Percentiles rank a stretch among this genome's conserved stretches.
These are phyloP conservation scores for Pristionchus exspectatus DNA, from an alignment of 2,888 invertebrate genomes.

Conservation along the genomic window DNA sequence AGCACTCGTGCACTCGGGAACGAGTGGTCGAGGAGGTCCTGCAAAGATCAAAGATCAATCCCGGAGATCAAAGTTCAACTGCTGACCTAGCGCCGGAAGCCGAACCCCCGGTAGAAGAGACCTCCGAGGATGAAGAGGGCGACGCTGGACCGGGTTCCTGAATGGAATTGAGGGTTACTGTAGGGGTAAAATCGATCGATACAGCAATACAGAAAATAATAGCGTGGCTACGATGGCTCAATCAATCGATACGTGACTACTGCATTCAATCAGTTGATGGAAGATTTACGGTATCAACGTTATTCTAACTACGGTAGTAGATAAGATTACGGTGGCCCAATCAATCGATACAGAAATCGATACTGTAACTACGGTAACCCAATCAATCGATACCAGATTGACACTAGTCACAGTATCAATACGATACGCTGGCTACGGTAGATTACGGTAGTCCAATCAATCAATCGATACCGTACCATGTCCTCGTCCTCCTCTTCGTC, in stretches of 20 bases:
- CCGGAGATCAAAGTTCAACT: background rate
- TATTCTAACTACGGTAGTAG: too few relatives aligned
- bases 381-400: too few relatives aligned
- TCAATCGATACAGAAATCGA: too few relatives aligned
- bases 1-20: constrained; percentile 63
- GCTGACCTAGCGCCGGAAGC: background rate
- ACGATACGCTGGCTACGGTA: too few relatives aligned
- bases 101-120: constrained; percentile 31
- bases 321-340: too few relatives aligned
- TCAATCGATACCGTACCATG: constrained; percentile 1
- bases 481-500: constrained; percentile 51
- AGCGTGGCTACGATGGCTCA: background rate
- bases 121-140: constrained; percentile 58
- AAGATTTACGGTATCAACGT: too few relatives aligned
- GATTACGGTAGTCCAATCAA: background rate
- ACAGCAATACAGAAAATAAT: too few relatives aligned
- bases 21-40: constrained; percentile 1
- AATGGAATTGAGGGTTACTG: background rate
- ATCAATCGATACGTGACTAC: too few relatives aligned
- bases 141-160: constrained; percentile 65
- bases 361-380: too few relatives aligned
- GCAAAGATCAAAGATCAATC: background rate
- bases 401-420: too few relatives aligned
- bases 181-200: background rate
- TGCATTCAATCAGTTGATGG: too few relatives aligned